A percentile compares a stretch with the other conserved stretches of the same genome.
Evolutionary conservation across 2,113 vertebrate species (phyloP).

Genomic region (Rousettus leschenaultii): DNA sequence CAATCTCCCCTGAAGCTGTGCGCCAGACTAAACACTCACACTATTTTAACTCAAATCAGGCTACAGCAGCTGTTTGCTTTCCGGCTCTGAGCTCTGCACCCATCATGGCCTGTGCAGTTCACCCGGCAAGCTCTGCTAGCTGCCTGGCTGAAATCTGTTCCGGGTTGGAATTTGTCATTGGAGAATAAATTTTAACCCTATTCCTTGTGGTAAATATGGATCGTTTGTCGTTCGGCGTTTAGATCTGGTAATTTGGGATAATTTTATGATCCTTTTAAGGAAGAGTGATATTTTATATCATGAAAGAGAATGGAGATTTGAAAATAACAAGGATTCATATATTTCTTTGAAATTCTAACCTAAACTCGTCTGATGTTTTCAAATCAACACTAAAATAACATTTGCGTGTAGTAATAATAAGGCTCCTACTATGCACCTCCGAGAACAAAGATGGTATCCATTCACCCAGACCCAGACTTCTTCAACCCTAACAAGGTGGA

Average conservation of each 20-base stretch:
- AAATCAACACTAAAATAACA: background rate
- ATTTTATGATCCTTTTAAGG: conserved; percentile 15
- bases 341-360: conserved; percentile 22
- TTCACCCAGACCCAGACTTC: background rate
- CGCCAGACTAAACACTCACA: conserved; percentile 95
- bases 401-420: background rate
- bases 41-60: conserved; percentile 91
- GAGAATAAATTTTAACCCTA: conserved; percentile 53
- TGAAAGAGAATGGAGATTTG: conserved; percentile 14
- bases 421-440: background rate
- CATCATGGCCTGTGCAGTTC: conserved; percentile 82
- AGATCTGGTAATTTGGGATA: background rate
- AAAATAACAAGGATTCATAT: background rate
- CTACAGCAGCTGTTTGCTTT: conserved; percentile 91
- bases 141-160: conserved; percentile 79
- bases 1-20: conserved; percentile 93
- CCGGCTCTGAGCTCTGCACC: conserved; percentile 88
- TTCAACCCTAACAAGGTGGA: background rate
- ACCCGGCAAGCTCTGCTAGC: conserved; percentile 76
- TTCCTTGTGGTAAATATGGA: conserved; percentile 50
- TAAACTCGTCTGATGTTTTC: background rate
- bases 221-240: background rate
- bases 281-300: conserved; percentile 31
- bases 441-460: background rate
- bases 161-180: conserved; percentile 68